Evolutionary conservation across 2,797 vertebrate genomes (phyloP), one percentile per base, ranked within the genome.

Genomic region (Gymnoscopelus microlampas): DNA sequence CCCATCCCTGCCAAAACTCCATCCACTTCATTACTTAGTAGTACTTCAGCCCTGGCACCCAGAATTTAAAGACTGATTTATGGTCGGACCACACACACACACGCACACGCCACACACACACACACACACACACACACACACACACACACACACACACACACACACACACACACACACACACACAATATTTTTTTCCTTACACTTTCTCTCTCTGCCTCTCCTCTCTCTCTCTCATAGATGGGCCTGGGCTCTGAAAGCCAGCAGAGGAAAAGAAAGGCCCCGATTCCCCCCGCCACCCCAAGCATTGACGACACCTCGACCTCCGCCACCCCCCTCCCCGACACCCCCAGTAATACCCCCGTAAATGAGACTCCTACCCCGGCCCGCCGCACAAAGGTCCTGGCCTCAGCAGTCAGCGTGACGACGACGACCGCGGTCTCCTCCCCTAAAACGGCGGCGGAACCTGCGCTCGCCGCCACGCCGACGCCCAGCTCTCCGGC

Each of bases 181-280:
- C 5, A 13, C 3, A n/a, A 51, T 13, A 51, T n/a, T 1, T 15
- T 51, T 15, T 12, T 15, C 12, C 50, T 51, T 13, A 12, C 55
- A 26, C 14, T 68, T 59, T 61, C 15, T 79, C 53, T 66, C 48
- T 71, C 39, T 73, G 10, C 23, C 53, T 79, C 65, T 79, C 59
- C 48, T 63, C 76, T 23, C 58, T 76, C 75, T 68, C 39, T 60
- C 60, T 72, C 55, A 67, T 68, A 98, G 97, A 69, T 93, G 73
- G 90, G 87, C 12, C 88, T 89, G 54, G 90, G 89, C 76, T 95
- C 94, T 55, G 90, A 93, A 77, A 88, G 92, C 74, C 95, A 94
- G 83, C 94, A 95, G 74, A 97, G 95, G 85, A 99, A 98, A 90
- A 92, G 96, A 39, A 96, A 94, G 81, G 97, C 97, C 4, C 97